Evolutionary conservation across 2,797 vertebrate genomes (phyloP).

Genomic region (Anas bernieri): DNA sequence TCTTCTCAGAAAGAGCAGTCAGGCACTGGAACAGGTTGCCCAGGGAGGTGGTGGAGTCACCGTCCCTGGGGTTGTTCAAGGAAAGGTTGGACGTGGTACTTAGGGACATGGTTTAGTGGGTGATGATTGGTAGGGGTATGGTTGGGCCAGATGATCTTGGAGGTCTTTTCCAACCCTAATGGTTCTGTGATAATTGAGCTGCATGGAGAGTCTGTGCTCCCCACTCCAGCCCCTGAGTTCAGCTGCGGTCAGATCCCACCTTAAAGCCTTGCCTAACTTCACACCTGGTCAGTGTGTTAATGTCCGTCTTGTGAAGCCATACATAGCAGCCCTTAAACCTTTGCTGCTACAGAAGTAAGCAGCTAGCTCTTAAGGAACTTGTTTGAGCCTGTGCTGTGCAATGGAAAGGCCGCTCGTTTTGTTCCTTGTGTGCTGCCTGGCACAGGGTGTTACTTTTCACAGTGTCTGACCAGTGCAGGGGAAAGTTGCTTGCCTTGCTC

Average conservation of each 20-base stretch:
- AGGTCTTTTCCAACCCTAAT: no score
- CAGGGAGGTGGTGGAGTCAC: no score
- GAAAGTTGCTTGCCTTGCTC: not conserved
- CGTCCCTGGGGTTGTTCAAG: no score
- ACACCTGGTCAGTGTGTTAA: not conserved
- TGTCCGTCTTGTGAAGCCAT: not conserved
- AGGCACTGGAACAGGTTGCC: no score
- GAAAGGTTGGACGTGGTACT: no score
- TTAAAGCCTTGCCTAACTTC: not conserved
- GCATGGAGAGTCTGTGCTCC: accelerated
- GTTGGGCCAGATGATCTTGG: no score
- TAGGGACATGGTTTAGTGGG: no score
- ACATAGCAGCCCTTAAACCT: not conserved
- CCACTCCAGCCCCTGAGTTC: not conserved
- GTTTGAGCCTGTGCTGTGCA: not conserved
- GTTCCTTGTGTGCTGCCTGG: not conserved
- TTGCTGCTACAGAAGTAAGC: not conserved
- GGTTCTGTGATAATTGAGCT: not conserved
- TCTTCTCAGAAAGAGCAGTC: no score
- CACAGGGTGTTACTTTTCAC: accelerated
- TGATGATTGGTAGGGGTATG: no score
- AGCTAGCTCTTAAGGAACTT: not conserved
- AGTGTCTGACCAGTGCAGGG: not conserved
- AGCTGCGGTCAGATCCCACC: not conserved
- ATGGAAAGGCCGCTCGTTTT: not conserved